Evolutionary conservation across 2,888 invertebrate species (phyloP).

Genomic region (Agonopterix subpropinquella): DNA sequence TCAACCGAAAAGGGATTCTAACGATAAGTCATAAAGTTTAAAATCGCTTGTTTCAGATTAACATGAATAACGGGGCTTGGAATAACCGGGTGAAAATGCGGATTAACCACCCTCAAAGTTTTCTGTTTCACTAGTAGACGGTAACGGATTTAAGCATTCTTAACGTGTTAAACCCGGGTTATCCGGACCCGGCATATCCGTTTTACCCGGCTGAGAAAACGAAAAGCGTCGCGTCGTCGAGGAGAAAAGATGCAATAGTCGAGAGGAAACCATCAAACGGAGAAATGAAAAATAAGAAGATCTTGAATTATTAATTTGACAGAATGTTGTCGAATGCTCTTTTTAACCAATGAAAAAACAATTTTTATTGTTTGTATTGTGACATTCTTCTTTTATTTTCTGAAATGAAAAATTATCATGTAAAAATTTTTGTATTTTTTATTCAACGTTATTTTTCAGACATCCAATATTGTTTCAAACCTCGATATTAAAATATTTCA

Average conservation of each 20-base stretch:
- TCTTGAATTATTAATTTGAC: too few relatives aligned
- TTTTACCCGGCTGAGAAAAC: background rate
- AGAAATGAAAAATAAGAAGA: too few relatives aligned
- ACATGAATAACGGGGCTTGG: background rate
- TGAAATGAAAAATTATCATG: too few relatives aligned
- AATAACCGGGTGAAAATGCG: slow-evolving; percentile 22
- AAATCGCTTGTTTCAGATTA: background rate
- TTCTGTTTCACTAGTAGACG: slow-evolving; percentile 56
- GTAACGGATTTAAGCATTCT: slow-evolving; percentile 64
- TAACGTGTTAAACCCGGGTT: slow-evolving; percentile 55
- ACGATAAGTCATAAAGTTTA: background rate
- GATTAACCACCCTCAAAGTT: slow-evolving; percentile 38
- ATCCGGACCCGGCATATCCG: slow-evolving; percentile 28
- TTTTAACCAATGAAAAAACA: too few relatives aligned
- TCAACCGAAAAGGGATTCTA: background rate
- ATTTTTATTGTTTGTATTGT: too few relatives aligned
- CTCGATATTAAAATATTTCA: background rate
- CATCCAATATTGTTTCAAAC: background rate
- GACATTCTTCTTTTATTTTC: too few relatives aligned
- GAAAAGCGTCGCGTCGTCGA: too few relatives aligned
- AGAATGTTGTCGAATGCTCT: too few relatives aligned
- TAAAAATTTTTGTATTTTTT: background rate
- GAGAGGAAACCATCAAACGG: too few relatives aligned
- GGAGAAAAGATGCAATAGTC: too few relatives aligned
- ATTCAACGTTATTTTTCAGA: background rate